Evolutionary conservation across 2,113 vertebrate genomes (phyloP).

Genomic region (Neolamprologus longior): DNA sequence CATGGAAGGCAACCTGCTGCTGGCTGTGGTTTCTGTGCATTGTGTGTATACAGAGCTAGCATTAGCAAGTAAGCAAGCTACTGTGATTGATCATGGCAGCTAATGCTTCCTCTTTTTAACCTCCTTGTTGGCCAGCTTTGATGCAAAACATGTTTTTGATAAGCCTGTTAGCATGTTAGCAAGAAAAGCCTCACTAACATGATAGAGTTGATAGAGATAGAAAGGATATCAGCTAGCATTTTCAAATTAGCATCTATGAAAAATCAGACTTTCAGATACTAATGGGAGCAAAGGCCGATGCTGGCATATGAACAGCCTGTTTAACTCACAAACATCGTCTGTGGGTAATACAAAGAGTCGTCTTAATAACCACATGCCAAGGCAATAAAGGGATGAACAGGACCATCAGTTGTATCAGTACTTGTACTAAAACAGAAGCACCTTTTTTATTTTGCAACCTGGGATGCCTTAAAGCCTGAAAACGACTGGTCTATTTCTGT

Average conservation of each 20-base stretch:
- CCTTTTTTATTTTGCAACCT: not conserved
- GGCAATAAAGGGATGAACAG: not conserved
- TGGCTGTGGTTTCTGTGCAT: not conserved
- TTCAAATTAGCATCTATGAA: not conserved
- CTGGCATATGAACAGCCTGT: not conserved
- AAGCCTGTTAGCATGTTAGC: not conserved
- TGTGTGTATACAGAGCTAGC: not conserved
- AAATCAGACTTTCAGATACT: not conserved
- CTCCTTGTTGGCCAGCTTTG: not conserved
- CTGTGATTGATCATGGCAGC: not conserved
- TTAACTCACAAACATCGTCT: not conserved
- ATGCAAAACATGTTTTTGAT: not conserved
- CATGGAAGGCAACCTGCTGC: not conserved
- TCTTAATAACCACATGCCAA: not conserved
- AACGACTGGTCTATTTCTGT: not conserved
- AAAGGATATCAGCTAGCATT: not conserved
- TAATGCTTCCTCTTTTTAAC: not conserved
- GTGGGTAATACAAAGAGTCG: too few species aligned
- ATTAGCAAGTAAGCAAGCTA: not conserved
- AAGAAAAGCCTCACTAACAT: not conserved
- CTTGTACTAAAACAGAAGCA: not conserved
- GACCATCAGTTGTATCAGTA: not conserved
- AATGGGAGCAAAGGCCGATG: not conserved
- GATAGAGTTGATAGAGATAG: not conserved
- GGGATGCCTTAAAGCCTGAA: not conserved